Evolutionary conservation across 2,888 invertebrate species (phyloP).

Genomic region (Therioaphis trifolii): DNA sequence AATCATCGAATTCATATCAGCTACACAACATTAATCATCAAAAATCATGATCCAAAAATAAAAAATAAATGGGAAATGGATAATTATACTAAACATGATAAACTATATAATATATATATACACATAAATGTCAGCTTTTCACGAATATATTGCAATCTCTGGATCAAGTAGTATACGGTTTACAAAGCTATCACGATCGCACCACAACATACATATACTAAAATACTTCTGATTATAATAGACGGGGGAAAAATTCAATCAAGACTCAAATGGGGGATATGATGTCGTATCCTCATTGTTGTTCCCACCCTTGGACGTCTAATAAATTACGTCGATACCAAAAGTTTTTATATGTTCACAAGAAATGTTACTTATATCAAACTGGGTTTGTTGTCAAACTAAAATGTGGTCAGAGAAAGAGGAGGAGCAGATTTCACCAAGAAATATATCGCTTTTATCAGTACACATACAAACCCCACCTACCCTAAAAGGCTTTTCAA

Average conservation of each 20-base stretch:
- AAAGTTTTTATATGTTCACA: constrained; percentile 56
- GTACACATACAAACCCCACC: constrained; percentile 30
- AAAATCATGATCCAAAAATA: too few species aligned
- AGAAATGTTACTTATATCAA: constrained; percentile 59
- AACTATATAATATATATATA: too few species aligned
- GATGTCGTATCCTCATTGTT: constrained; percentile 50
- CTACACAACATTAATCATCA: too few species aligned
- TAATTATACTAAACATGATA: not conserved
- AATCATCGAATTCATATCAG: not conserved
- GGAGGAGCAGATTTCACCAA: constrained; percentile 37
- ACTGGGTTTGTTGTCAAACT: constrained; percentile 53
- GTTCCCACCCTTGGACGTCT: constrained; percentile 1
- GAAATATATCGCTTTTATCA: constrained; percentile 60
- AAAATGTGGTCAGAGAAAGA: constrained; percentile 37
- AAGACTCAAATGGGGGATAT: constrained; percentile 32
- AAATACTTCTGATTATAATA: constrained; percentile 40
- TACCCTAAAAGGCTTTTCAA: constrained; percentile 57
- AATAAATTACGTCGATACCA: constrained; percentile 47
- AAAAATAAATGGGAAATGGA: not conserved
- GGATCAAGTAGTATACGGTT: not conserved
- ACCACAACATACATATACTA: not conserved
- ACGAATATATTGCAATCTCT: not conserved
- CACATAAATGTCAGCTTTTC: not conserved
- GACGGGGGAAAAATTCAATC: constrained; percentile 53
- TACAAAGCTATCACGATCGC: constrained; percentile 16